These are phyloP conservation scores for Anguilla marmorata DNA, from an alignment of 2,797 vertebrate species.

Conservation along the genomic window DNA sequence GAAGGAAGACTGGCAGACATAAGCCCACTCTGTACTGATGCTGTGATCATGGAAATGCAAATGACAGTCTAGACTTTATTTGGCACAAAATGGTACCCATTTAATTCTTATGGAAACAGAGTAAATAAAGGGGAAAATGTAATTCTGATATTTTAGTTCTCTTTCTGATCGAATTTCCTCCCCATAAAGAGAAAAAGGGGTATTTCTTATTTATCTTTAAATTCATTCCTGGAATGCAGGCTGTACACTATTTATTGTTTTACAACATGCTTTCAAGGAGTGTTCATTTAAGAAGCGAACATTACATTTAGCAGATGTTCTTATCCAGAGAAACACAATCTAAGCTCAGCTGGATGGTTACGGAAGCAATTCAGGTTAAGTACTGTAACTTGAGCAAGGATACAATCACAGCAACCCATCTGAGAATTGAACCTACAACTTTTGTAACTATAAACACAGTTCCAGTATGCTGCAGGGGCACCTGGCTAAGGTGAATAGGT, in stretches of 20 bases:
- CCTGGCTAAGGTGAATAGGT: no score
- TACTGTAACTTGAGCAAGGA: no score
- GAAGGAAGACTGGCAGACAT: neutral
- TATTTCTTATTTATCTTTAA: neutral
- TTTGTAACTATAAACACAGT: no score
- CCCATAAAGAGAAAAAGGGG: neutral
- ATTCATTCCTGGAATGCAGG: neutral
- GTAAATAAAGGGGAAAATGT: neutral
- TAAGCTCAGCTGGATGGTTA: no score
- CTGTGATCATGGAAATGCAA: neutral
- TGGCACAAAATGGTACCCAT: neutral
- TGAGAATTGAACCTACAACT: no score
- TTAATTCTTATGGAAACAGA: neutral
- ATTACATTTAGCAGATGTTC: no score
- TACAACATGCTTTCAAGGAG: neutral
- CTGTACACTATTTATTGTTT: neutral
- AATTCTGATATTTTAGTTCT: neutral
- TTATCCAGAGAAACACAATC: no score
- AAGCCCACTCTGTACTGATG: neutral
- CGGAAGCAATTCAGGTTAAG: no score
- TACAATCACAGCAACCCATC: no score
- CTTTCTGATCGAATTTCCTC: neutral
- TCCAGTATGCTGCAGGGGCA: no score
- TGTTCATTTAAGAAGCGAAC: neutral
- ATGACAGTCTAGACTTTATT: neutral